Percentiles rank a stretch among this genome's conserved stretches.
These are phyloP conservation scores for Acridotheres tristis DNA, from an alignment of 2,797 vertebrate species.

Conservation along the genomic window DNA sequence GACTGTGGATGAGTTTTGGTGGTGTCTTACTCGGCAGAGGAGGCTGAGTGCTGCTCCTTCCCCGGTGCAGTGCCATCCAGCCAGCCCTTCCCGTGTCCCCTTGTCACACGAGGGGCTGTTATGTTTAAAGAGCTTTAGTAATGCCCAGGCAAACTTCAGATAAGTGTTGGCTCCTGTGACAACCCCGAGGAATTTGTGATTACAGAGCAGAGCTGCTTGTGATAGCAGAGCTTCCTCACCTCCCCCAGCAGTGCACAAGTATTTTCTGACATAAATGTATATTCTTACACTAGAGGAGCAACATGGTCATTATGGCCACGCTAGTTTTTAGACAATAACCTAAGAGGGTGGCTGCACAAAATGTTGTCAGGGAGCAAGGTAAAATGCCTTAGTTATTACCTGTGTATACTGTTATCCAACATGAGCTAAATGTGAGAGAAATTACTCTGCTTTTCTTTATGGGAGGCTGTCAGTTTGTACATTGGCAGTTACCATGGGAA, in stretches of 20 bases:
- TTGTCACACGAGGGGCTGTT: not conserved
- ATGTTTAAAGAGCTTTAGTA: not conserved
- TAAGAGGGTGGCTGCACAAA: not conserved
- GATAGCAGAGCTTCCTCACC: not conserved
- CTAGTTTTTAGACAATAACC: not conserved
- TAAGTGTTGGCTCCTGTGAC: not conserved
- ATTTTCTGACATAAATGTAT: not conserved
- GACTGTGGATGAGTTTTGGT: not conserved
- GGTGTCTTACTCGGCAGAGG: not conserved
- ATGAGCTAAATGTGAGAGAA: not conserved
- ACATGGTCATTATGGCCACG: accelerated
- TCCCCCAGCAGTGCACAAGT: not conserved
- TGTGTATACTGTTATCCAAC: not conserved
- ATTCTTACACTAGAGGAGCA: not conserved
- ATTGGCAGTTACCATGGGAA: not conserved
- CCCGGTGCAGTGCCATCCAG: accelerated
- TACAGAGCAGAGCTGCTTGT: not conserved
- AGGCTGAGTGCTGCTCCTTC: not conserved
- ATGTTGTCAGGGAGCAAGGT: not conserved
- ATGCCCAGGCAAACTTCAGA: not conserved
- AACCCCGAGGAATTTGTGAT: not conserved
- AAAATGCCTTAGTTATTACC: not conserved
- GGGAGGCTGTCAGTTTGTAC: not conserved
- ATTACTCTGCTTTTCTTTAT: not conserved
- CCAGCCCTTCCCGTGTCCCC: too few species aligned